Evolutionary conservation across 2,888 invertebrate species (phyloP).

Genomic region (Rhopalosiphum nymphaeae): DNA sequence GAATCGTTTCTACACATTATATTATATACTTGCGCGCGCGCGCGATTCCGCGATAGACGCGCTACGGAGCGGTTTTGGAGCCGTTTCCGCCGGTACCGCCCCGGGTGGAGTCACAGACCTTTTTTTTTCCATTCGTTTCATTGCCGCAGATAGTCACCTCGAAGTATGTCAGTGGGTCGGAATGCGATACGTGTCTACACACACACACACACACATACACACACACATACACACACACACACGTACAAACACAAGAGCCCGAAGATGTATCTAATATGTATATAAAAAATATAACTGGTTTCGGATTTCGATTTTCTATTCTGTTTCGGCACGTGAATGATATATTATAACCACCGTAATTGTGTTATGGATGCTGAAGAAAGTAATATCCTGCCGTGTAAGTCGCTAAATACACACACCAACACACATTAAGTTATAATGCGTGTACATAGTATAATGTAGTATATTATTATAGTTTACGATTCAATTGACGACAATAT

Average conservation of each 20-base stretch:
- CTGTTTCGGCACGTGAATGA: constrained; percentile 63
- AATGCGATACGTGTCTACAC: constrained; percentile 40
- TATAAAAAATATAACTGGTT: constrained; percentile 57
- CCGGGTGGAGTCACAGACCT: constrained; percentile 57
- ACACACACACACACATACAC: not conserved
- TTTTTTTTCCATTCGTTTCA: constrained; percentile 13
- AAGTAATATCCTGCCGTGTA: constrained; percentile 56
- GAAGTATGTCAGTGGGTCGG: constrained; percentile 60
- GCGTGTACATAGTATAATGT: not conserved
- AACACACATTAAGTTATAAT: not conserved
- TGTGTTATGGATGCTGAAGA: constrained; percentile 62
- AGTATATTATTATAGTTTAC: not conserved
- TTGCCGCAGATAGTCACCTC: constrained; percentile 17
- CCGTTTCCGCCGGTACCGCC: constrained; percentile 52
- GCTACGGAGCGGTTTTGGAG: not conserved
- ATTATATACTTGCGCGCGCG: not conserved
- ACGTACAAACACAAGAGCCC: not conserved
- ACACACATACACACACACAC: not conserved
- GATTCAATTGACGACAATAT: constrained; percentile 26
- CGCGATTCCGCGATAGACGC: not conserved
- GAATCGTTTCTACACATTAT: constrained; percentile 37
- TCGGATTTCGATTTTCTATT: constrained; percentile 65
- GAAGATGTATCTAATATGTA: constrained; percentile 42
- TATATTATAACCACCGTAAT: constrained; percentile 53
- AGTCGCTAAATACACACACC: constrained; percentile 10